phyloP scores from a whole-genome alignment of 35 echinoderm and acorn worm species.

The Anneissia japonica region DNA sequence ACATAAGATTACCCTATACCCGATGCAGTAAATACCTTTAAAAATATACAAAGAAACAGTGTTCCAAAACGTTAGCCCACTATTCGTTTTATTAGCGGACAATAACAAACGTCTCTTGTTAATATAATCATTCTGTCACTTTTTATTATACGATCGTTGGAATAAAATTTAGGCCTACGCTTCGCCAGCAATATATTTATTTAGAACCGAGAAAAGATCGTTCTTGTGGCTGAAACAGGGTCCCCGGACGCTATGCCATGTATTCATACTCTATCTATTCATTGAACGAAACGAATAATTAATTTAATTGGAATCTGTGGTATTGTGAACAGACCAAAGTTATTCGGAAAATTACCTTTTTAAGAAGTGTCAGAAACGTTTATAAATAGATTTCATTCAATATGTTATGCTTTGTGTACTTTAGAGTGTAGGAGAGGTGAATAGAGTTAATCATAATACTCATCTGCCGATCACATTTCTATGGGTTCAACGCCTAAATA shows the following conservation, averaged over 20 bases:
- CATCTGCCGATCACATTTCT: too few relatives aligned
- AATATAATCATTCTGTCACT: neutral
- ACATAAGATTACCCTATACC: neutral
- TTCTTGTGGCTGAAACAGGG: neutral
- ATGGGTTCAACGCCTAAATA: too few relatives aligned
- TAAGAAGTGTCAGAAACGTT: neutral
- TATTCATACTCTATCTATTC: neutral
- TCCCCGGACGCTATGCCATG: neutral
- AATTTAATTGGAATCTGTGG: neutral
- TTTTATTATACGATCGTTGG: neutral
- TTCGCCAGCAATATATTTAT: neutral
- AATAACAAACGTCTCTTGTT: neutral
- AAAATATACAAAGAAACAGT: neutral
- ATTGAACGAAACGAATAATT: neutral
- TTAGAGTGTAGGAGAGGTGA: too few relatives aligned
- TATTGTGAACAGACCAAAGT: neutral
- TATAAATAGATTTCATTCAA: too few relatives aligned
- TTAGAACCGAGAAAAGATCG: neutral
- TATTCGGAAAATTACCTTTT: neutral
- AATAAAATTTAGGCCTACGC: neutral
- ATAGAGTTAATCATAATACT: too few relatives aligned
- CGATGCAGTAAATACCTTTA: neutral
- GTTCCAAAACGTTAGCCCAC: neutral
- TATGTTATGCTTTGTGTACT: too few relatives aligned
- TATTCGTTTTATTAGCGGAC: neutral